A percentile compares a stretch with the other conserved stretches of the same genome.
Conservation (phyloP, 2,888 invertebrate species). For the Aphodius granarius region DNA sequence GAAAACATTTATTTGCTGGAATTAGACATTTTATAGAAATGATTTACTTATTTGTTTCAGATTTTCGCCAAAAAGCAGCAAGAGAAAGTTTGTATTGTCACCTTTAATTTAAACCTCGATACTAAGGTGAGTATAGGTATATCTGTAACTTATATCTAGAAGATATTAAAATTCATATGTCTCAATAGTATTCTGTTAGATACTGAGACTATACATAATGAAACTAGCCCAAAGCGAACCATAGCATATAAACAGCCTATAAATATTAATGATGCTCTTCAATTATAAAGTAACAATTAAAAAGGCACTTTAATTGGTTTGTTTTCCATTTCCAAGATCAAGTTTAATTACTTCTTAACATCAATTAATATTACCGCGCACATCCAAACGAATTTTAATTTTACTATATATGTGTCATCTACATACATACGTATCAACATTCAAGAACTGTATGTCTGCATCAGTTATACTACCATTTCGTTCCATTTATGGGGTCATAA, state of each 20-base stretch:
- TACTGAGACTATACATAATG: no score
- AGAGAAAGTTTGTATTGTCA: no score
- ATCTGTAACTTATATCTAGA: no score
- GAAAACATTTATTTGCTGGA: no score
- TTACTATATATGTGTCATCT: neutral
- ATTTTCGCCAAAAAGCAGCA: no score
- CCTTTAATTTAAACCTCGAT: no score
- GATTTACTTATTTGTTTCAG: no score
- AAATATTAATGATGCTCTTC: neutral
- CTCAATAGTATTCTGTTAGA: no score
- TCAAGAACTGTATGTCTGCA: neutral
- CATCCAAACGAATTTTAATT: neutral
- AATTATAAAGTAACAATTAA: neutral
- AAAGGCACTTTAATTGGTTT: neutral
- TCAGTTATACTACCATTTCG: neutral
- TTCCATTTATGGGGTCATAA: neutral
- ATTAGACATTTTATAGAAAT: no score
- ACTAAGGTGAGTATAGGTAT: no score
- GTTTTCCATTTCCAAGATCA: neutral
- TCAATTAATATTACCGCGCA: neutral
- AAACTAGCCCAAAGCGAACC: no score
- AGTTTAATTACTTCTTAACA: neutral
- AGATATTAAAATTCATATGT: no score
- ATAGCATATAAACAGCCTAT: neutral
- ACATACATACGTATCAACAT: neutral